Percentiles rank a stretch among this genome's conserved stretches.
Conservation (phyloP, 2,888 invertebrate genomes). For the Exephanes ischioxanthus region DNA sequence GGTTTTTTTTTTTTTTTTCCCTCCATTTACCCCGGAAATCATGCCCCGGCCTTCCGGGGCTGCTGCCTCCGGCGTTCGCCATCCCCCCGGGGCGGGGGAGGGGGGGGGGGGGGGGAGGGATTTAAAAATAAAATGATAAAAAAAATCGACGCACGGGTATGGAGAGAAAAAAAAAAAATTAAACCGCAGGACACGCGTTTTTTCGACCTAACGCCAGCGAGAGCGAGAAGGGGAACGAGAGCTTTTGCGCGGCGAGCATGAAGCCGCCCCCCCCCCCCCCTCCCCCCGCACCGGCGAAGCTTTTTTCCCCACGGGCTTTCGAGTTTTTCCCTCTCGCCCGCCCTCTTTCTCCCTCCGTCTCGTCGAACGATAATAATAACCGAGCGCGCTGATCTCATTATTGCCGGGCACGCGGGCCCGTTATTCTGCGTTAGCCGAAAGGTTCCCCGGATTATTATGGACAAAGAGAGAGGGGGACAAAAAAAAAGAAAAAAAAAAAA, state of each 20-base stretch:
- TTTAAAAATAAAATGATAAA: slow-evolving; percentile 10
- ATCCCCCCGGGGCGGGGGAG: not conserved
- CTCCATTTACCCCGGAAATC: slow-evolving; percentile 70
- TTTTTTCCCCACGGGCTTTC: slow-evolving; percentile 1
- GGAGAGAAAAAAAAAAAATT: slow-evolving; percentile 5
- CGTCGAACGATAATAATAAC: slow-evolving; percentile 56
- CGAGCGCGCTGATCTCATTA: slow-evolving; percentile 56
- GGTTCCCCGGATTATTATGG: slow-evolving; percentile 20
- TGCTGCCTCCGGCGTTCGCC: slow-evolving; percentile 5
- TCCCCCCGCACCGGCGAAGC: not conserved
- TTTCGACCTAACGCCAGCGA: not conserved
- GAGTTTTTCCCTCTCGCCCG: not conserved
- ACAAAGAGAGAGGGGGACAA: not conserved
- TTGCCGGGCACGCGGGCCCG: slow-evolving; percentile 33
- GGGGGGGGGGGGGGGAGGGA: not conserved
- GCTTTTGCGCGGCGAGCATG: slow-evolving; percentile 6
- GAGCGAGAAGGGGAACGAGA: not conserved
- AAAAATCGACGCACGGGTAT: slow-evolving; percentile 42
- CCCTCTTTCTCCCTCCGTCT: not conserved
- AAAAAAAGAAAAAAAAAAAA: not conserved
- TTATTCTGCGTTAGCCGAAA: slow-evolving; percentile 40
- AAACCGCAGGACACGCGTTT: not conserved
- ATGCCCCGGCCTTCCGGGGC: slow-evolving; percentile 53
- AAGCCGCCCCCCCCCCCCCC: not conserved
- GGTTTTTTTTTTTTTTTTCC: slow-evolving; percentile 32